Evolutionary conservation across 1,140 invertebrate genomes (phyloP), one percentile per base, ranked within the genome.

Genomic region (Drosophila suzukii): DNA sequence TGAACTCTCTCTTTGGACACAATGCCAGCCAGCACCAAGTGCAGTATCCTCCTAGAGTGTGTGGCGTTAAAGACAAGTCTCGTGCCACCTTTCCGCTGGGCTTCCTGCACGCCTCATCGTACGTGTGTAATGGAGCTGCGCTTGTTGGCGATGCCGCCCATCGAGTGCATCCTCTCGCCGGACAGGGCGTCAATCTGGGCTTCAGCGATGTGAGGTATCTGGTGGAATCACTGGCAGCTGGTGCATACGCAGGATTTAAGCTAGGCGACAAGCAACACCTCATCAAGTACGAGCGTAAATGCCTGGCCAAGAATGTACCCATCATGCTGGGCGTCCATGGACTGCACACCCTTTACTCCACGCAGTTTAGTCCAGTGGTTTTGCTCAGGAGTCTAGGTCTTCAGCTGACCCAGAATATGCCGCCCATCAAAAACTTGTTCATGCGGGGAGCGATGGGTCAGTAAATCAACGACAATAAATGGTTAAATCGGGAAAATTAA

Each of bases 111-210:
- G 95, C 98, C 27, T 95, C 96, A 0, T 94, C 95, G 71, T 99
- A 99, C 93, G 95, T 97, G 0, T 93, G 93, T 34, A 93, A 94
- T 17, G 94, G 96, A 55, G 94, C 96, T 10, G 98, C 95, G 46
- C 93, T 99, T 4, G 94, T 99, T 67, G 98, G 98, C 13, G 99
- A 99, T 94, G 97, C 98, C 38, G 98, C 98, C 8, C 99, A 99
- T 93, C 94, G 97, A 90, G 94, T 99, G 39, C 98, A 99, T 94
- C 99, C 99, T 0, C 92, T 99, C 53, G 99, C 98, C 47, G 99
- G 99, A 0, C 98, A 99, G 93, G 98, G 98, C 11, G 97, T 99
- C 0, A 99, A 99, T 93, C 93, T 99, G 46, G 99, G 99, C 5
- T 98, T 99, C 93, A 97, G 97, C 24, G 99, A 99, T 93, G 96